phyloP scores from a whole-genome alignment of 2,113 vertebrate genomes.

The Cebidichthys violaceus region DNA sequence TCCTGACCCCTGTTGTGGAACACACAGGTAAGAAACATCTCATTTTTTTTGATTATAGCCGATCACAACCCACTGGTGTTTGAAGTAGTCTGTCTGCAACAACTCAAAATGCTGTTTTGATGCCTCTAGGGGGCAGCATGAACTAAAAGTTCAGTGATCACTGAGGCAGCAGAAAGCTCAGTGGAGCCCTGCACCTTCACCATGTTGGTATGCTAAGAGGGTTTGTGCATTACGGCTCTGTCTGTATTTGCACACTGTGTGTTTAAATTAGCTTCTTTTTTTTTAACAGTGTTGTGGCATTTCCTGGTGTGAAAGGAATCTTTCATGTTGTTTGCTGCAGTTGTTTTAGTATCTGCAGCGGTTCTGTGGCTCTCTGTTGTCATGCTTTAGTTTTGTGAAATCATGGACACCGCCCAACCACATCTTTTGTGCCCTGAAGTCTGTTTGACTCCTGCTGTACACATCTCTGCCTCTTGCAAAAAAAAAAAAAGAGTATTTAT shows the following conservation, averaged over 20 bases:
- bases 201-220: constrained; percentile 5
- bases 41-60: neutral
- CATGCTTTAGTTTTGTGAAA: constrained; percentile 31
- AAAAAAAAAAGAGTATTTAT: constrained; percentile 29
- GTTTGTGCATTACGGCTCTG: constrained; percentile 5
- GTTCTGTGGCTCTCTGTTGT: constrained; percentile 3
- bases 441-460: neutral
- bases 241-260: neutral
- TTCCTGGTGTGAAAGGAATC: neutral
- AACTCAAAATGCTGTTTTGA: neutral
- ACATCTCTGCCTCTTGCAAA: neutral
- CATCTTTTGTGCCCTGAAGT: neutral
- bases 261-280: constrained; percentile 16
- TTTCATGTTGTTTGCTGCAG: constrained; percentile 28
- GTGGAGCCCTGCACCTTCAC: constrained; percentile 9
- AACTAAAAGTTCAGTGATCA: constrained; percentile 43
- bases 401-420: neutral
- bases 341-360: neutral
- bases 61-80: neutral
- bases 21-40: constrained; percentile 75
- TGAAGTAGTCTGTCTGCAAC: neutral
- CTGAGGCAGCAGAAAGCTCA: constrained; percentile 6
- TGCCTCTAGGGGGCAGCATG: constrained; percentile 82
- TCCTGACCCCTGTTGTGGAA: constrained; percentile 5
- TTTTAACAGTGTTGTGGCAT: neutral